Evolutionary conservation across 2,113 vertebrate species (phyloP), one percentile per base, ranked within the genome.

Genomic region (Cephalopholis sonnerati): DNA sequence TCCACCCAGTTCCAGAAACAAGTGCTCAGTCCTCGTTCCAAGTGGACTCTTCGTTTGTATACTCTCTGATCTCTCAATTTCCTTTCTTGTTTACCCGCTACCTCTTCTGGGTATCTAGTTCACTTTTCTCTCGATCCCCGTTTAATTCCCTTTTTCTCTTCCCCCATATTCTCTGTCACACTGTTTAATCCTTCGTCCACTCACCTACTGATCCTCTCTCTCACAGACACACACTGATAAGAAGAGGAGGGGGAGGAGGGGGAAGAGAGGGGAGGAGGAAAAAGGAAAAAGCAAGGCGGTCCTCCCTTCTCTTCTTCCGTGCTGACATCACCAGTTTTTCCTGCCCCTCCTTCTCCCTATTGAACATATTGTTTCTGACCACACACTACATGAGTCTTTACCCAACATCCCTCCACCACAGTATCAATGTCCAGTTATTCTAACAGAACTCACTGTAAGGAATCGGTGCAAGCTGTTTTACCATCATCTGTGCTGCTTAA

Each of bases 271-370:
- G 71, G 66, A 54, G 73, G 65, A 84, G 90, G 72, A 71, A 80
- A 89, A 74, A 82, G 90, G 87, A 89, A 91, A 93, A 82, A 50
- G 79, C 63, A 79, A 86, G 70, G 82, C 66, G 36, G 79, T 69
- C 87, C 86, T 83, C 72, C 87, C 84, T 69, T 78, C 77, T 76
- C 78, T 76, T 89, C 81, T 61, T 86, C 85, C 67, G 64, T 71
- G 69, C 82, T 91, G 91, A 93, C 90, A 88, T 93, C 87, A 87
- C 63, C 24, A 18, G n/a, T 65, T 87, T 76, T 90, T 92, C 86
- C 90, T 92, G 82, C 74, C 78, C 82, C 91, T 87, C 89, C 91
- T 87, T 85, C 83, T 82, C 77, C 78, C 70, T 57, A 66, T 65
- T 82, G 59, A 58, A 82, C 74, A 58, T 58, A 87, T 81, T 83